Base-by-base conservation (phyloP, 2,888 invertebrate genomes). In the Apomyelois bistriatella region DNA sequence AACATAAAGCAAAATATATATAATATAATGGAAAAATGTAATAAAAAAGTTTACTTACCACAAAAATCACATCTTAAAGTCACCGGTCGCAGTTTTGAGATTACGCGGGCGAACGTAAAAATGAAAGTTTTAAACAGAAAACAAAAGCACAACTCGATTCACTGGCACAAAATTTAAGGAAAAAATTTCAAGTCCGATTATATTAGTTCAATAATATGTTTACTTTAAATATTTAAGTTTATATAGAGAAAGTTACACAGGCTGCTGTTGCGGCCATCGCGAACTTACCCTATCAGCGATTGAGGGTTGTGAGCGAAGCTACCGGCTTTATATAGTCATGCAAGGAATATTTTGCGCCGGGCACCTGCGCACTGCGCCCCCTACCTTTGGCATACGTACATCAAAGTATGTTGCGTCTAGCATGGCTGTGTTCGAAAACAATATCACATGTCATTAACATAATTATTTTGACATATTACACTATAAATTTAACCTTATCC, bases 301-400 rank as follows among this genome's bases (percentile, higher is more conserved):
- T 42, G 52, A 56, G 53, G 53, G 56, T 51, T 40, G 58, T 13
- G 30, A 41, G 41, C 37, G 52, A 32, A 32, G 22, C 1, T 9
- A 5, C 52, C 52, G 53, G 58, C 60, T 64, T 69, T 66, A 64
- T 70, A 69, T 32, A 32, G 4, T 10, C 8, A 22, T 62, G 53
- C 53, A 56, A 46, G 53, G 49, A 61, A 46, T 61, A 53, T 49
- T 48, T 49, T 70, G 71, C 70, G 70, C 65, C 47, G 56, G 56
- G 57, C 62, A 73, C 77, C 68, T 78, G 80, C 79, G 82, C 81
- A 72, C 30, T 64, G 49, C 43, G 52, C 60, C 58, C 2, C 57
- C 50, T 58, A 57, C 62, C 61, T 59, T 57, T 56, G 53, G 46
- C 54, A 58, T 59, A 59, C 65, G 32, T 46, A 16, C 46, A 32